Evolutionary conservation across 35 echinoderm and acorn worm genomes (phyloP).

Genomic region (Strongylocentrotus purpuratus): DNA sequence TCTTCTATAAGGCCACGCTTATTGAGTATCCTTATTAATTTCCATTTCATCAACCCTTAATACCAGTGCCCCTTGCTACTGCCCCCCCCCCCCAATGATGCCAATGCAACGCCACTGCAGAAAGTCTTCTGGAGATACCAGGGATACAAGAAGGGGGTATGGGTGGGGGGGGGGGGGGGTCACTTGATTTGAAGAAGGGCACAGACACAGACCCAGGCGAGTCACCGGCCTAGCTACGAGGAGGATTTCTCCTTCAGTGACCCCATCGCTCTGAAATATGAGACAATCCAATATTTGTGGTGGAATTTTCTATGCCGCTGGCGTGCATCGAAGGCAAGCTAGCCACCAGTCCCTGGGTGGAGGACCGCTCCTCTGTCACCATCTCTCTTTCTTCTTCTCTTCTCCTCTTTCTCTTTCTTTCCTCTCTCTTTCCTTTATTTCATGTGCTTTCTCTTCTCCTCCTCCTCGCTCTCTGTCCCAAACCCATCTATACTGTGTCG

Average conservation of each 20-base stretch:
- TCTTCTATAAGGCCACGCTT: no score
- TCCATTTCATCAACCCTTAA: no score
- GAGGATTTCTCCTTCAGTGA: constrained; percentile 22
- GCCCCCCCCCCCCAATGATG: no score
- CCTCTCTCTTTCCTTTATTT: not conserved
- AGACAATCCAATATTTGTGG: constrained; percentile 43
- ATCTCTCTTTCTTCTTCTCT: no score
- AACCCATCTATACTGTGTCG: not conserved
- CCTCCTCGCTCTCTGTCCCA: not conserved
- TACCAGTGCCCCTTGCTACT: not conserved
- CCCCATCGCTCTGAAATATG: constrained; percentile 13
- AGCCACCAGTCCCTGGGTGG: constrained; percentile 14
- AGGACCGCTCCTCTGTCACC: not conserved
- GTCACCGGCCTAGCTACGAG: not conserved
- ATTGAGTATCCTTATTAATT: no score
- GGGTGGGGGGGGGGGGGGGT: not conserved
- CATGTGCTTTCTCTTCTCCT: not conserved
- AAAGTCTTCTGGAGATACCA: not conserved
- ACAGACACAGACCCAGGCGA: not conserved
- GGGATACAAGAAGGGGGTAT: not conserved
- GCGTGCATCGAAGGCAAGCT: constrained; percentile 21
- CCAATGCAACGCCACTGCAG: not conserved
- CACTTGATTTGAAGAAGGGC: not conserved
- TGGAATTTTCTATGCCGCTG: constrained; percentile 42
- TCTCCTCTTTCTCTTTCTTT: not conserved